Evolutionary conservation across 2,888 invertebrate species (phyloP), one percentile per base, ranked within the genome.

Genomic region (Apotomis capreana): DNA sequence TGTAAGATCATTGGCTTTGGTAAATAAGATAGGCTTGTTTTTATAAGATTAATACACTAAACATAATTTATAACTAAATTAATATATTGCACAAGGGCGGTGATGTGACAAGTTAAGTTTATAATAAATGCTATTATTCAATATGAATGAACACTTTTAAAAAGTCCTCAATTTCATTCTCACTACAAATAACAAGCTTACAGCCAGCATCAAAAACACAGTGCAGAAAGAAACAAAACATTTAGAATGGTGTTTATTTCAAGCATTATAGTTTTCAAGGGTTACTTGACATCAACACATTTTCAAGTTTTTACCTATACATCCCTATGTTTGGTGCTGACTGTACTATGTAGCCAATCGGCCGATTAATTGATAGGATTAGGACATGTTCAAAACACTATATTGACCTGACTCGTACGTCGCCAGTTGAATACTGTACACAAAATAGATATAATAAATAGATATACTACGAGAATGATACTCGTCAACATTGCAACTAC

Each of bases 41-140:
- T 26, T 46, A 49, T 67, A 36, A 44, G 10, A 67, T 9, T 36
- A 37, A 54, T 54, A 40, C 54, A 63, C 12, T 65, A 46, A 46
- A 55, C 64, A 52, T 64, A 64, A 49, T 9, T 57, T 57, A 57
- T n/a, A 55, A 65, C 55, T 65, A 65, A 65, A 57, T 5, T 58
- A 52, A 54, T 4, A n/a, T 57, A 61, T 49, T 61, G 54, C 60
- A 68, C 5, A 54, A 5, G 8, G 54, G 13, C n/a, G 46, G 46
- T 54, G 15, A 55, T 26, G 26, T 26, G 15, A 51, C 5, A 15
- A n/a, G 44, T 60, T 52, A 60, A 37, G 15, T 13, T 58, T 36
- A 58, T 58, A 10, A 12, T 57, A 57, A 36, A 12, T 10, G 40
- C 5, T 6, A 36, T 57, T 49, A 49, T 49, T 49, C 8, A 10